Percentiles rank a stretch among this genome's conserved stretches.
phyloP scores from a whole-genome alignment of 2,797 vertebrate genomes.

The Phrynocephalus vlangalii region DNA sequence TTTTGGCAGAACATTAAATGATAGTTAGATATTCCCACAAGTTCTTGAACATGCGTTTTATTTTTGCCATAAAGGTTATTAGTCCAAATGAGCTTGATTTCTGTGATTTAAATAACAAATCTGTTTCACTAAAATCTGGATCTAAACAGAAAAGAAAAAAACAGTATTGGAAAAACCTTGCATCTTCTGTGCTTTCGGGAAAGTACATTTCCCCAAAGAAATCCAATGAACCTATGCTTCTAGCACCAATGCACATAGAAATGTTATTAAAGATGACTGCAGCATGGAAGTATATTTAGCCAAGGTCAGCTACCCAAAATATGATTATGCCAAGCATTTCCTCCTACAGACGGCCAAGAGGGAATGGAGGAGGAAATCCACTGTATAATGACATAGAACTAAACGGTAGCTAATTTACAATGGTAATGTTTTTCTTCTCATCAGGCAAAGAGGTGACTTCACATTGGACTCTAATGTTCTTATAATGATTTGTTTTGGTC shows the following conservation, averaged over 20 bases:
- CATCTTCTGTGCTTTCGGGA: not conserved
- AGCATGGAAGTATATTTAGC: not conserved
- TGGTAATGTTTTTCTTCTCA: not conserved
- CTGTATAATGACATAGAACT: not conserved
- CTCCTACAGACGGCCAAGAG: too few species aligned
- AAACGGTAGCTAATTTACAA: too few species aligned
- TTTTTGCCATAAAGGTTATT: not conserved
- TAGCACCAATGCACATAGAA: not conserved
- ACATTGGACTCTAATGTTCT: not conserved
- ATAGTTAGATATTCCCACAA: not conserved
- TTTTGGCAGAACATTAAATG: not conserved
- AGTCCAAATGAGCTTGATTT: not conserved
- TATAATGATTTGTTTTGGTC: not conserved
- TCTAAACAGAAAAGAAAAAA: not conserved
- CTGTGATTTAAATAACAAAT: not conserved
- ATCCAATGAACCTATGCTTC: not conserved
- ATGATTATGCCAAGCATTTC: not conserved
- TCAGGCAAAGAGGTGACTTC: not conserved
- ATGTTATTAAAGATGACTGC: slow-evolving; percentile 3
- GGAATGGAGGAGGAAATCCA: not conserved
- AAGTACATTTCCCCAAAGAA: not conserved
- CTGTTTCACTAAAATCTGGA: not conserved
- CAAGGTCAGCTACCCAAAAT: not conserved
- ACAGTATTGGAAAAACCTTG: not conserved
- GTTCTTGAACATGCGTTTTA: not conserved